Evolutionary conservation across 2,888 invertebrate species (phyloP).

Genomic region (Hermaeophaga mercurialis): DNA sequence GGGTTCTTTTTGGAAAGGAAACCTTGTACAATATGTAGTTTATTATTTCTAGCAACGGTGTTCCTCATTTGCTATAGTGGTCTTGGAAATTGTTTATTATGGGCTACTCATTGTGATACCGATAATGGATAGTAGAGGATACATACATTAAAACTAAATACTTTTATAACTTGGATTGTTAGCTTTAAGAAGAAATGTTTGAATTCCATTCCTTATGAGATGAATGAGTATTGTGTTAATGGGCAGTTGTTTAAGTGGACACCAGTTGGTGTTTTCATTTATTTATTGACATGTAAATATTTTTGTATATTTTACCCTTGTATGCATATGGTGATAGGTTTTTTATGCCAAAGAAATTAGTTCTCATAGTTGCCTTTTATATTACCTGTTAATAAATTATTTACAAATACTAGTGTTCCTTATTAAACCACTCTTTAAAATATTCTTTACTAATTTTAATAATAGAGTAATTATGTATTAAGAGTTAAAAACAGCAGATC

Average conservation of each 20-base stretch:
- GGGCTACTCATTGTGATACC: slow-evolving; percentile 79
- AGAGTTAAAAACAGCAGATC: too few relatives aligned
- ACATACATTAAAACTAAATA: background rate
- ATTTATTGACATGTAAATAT: slow-evolving; percentile 37
- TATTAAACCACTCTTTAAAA: too few relatives aligned
- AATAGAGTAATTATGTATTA: too few relatives aligned
- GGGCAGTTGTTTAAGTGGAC: slow-evolving; percentile 24
- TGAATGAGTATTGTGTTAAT: slow-evolving; percentile 24
- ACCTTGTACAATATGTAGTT: slow-evolving; percentile 96
- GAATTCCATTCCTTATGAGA: slow-evolving; percentile 22
- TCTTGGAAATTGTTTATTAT: slow-evolving; percentile 92
- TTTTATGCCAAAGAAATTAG: slow-evolving; percentile 34
- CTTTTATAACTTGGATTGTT: slow-evolving; percentile 16
- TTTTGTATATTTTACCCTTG: slow-evolving; percentile 31
- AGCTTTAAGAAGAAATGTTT: slow-evolving; percentile 28
- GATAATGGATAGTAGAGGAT: slow-evolving; percentile 55
- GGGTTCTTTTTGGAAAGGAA: slow-evolving; percentile 97
- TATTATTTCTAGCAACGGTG: slow-evolving; percentile 92
- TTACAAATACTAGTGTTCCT: too few relatives aligned
- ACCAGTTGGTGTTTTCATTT: slow-evolving; percentile 23
- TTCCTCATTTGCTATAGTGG: slow-evolving; percentile 96
- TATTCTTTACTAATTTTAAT: too few relatives aligned
- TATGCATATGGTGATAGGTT: slow-evolving; percentile 24
- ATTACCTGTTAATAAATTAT: slow-evolving; percentile 24
- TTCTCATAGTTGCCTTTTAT: slow-evolving; percentile 29